Conservation (phyloP, 2,888 invertebrate genomes). For the Volucella inanis region DNA sequence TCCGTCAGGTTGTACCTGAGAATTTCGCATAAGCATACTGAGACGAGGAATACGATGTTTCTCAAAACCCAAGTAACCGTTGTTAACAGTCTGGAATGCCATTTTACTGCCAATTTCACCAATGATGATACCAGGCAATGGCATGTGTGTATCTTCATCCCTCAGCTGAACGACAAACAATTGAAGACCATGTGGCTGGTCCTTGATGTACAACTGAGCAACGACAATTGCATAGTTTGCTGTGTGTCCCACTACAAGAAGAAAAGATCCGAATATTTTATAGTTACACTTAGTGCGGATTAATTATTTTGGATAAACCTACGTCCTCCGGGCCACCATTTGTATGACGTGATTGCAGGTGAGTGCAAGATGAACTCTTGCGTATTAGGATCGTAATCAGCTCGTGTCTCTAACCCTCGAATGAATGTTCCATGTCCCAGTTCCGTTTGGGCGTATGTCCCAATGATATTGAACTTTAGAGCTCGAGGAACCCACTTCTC, state of each 20-base stretch:
- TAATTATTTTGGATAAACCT: slow-evolving; percentile 82
- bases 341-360: slow-evolving; percentile 93
- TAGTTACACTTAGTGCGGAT: too few relatives aligned
- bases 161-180: slow-evolving; percentile 96
- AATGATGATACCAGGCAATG: slow-evolving; percentile 92
- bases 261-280: background rate
- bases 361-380: slow-evolving; percentile 94
- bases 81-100: slow-evolving; percentile 94
- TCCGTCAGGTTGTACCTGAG: slow-evolving; percentile 95
- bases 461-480: slow-evolving; percentile 90
- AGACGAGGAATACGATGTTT: slow-evolving; percentile 93
- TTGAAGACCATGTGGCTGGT: slow-evolving; percentile 93
- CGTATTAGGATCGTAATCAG: slow-evolving; percentile 91
- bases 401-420: slow-evolving; percentile 93
- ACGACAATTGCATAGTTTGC: slow-evolving; percentile 95
- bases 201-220: slow-evolving; percentile 93
- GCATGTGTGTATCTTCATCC: slow-evolving; percentile 93
- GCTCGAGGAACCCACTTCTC: slow-evolving; percentile 92
- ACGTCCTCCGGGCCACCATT: slow-evolving; percentile 98
- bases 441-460: slow-evolving; percentile 97
- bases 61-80: slow-evolving; percentile 94
- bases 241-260: slow-evolving; percentile 91
- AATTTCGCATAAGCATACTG: slow-evolving; percentile 96
- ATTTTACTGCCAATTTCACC: slow-evolving; percentile 97
- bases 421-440: slow-evolving; percentile 96